Evolutionary conservation across 2,888 invertebrate species (phyloP).

Genomic region (Agrotis clavis): DNA sequence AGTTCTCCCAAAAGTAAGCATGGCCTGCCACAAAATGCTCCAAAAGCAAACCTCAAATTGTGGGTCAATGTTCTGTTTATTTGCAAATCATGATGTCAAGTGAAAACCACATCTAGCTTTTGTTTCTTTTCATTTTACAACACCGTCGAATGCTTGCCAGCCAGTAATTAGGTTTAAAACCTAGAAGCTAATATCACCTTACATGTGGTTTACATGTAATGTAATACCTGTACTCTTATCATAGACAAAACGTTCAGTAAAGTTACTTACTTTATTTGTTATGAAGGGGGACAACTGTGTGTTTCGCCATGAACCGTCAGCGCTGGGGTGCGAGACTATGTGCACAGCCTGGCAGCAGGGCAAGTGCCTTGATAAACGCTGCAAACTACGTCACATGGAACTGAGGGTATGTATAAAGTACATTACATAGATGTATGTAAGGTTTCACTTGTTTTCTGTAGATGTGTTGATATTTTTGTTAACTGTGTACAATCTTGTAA

Average conservation of each 20-base stretch:
- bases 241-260: slow-evolving; percentile 25
- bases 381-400: slow-evolving; percentile 96
- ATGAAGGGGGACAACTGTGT: slow-evolving; percentile 94
- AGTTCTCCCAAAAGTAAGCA: not conserved
- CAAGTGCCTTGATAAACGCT: slow-evolving; percentile 94
- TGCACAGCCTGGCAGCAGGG: slow-evolving; percentile 96
- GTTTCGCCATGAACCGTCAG: slow-evolving; percentile 96
- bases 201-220: slow-evolving; percentile 24
- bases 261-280: slow-evolving; percentile 48
- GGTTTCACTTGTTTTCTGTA: slow-evolving; percentile 15
- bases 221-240: slow-evolving; percentile 7
- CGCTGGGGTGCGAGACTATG: slow-evolving; percentile 95
- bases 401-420: slow-evolving; percentile 91
- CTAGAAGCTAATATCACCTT: slow-evolving; percentile 38
- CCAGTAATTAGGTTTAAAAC: slow-evolving; percentile 36
- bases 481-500: not conserved
- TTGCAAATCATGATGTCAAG: slow-evolving; percentile 24
- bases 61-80: slow-evolving; percentile 4
- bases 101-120: slow-evolving; percentile 28
- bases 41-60: not conserved
- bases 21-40: not conserved
- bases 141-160: slow-evolving; percentile 23
- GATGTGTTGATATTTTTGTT: slow-evolving; percentile 14
- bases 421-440: not conserved
- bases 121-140: slow-evolving; percentile 32